These are phyloP conservation scores for Syndactyla subalaris DNA, from an alignment of 2,797 vertebrate genomes.

Conservation along the genomic window DNA sequence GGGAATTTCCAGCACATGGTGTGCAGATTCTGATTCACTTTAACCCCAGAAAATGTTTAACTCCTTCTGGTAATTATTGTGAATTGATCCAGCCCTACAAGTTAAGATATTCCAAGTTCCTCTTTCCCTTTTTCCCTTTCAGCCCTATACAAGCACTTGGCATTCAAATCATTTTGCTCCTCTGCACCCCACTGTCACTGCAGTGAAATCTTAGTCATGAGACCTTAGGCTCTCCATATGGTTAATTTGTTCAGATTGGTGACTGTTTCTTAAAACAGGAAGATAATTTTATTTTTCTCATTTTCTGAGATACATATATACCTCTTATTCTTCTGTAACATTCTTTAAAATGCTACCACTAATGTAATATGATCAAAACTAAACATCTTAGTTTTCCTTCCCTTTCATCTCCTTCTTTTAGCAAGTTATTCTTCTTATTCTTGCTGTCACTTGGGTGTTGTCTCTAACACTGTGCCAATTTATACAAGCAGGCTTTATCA, in stretches of 20 bases:
- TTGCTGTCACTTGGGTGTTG: background rate
- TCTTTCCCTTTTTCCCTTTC: constrained; percentile 2
- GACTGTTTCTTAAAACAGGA: background rate
- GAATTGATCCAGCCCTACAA: background rate
- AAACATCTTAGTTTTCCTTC: background rate
- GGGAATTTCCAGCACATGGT: constrained; percentile 81
- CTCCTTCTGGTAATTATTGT: constrained; percentile 73
- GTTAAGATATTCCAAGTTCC: background rate
- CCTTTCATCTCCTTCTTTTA: background rate
- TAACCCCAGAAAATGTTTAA: constrained; percentile 73
- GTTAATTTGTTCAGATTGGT: background rate
- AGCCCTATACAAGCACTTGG: background rate
- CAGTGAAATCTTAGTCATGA: background rate
- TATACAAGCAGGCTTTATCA: background rate
- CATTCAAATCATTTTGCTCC: background rate
- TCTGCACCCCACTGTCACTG: background rate
- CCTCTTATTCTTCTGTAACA: background rate
- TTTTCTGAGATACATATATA: background rate
- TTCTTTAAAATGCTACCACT: background rate
- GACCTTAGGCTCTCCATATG: background rate
- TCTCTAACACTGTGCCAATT: background rate
- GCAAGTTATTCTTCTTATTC: background rate
- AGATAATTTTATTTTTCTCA: background rate
- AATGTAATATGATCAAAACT: background rate
- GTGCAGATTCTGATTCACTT: constrained; percentile 81